Evolutionary conservation across 2,797 vertebrate genomes (phyloP), one percentile per base, ranked within the genome.

Genomic region (Mallotus villosus): DNA sequence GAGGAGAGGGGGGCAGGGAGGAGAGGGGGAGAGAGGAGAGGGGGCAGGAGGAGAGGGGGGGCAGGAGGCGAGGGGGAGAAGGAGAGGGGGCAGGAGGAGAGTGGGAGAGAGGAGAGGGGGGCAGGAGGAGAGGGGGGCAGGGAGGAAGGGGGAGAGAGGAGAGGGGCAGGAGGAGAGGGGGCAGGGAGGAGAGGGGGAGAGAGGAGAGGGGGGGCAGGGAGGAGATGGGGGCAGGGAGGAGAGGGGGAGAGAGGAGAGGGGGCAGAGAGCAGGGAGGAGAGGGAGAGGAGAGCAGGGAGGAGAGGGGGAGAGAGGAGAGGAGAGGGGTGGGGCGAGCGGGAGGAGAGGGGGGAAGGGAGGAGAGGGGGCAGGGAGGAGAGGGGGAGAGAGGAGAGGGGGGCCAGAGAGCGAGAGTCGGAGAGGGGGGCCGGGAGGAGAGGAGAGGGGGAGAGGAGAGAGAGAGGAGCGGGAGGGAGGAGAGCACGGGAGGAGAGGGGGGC

Each of bases 401-500:
- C 4, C 2, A 4, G 29, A 29, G 4, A 29, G 29, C 2, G 29
- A 29, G 29, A 29, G 29, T 29, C 2, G 5, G 32, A 4, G 32
- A 22, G 46, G 19, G 32, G 19, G 32, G 21, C 11, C 7, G 19
- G 29, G 29, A 46, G 32, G 16, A 8, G 12, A 11, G 16, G 37
- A 14, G 9, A 41, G 12, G 34, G 19, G 3, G 16, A 11, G 46
- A 27, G 24, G 17, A 3, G 29, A 24, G 2, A 2, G 25, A 41
- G 46, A 17, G 29, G 11, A 22, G 29, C 29, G 9, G 55, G 32
- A 21, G 1, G n/a, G 22, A n/a, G 6, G 53, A 58, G 29, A n/a
- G 27, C 79, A 72, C 73, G 65, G 62, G 81, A 71, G n/a, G 27
- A 34, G 21, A 49, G 49, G 73, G 74, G 5, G 49, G 17, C 74